phyloP scores from a whole-genome alignment of 2,797 vertebrate genomes.

The Carduelis carduelis region DNA sequence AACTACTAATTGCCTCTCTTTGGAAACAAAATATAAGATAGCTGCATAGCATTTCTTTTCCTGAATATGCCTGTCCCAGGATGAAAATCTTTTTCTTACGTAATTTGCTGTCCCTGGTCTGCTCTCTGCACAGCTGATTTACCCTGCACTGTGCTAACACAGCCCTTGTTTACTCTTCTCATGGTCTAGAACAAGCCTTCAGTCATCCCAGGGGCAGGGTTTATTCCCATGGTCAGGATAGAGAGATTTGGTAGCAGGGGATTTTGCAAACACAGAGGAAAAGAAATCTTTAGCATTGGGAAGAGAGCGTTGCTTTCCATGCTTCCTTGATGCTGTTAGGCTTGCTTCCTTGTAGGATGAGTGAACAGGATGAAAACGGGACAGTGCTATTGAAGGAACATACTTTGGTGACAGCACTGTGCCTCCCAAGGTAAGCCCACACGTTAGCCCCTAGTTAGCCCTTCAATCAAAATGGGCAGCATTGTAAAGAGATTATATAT shows the following conservation, averaged over 20 bases:
- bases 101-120: background rate
- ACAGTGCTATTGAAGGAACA: background rate
- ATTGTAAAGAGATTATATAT: background rate
- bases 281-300: background rate
- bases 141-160: background rate
- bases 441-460: background rate
- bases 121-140: background rate
- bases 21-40: background rate
- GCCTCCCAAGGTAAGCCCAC: background rate
- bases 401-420: background rate
- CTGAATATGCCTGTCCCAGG: background rate
- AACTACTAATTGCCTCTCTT: background rate
- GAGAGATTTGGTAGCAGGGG: background rate
- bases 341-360: background rate
- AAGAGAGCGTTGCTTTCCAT: background rate
- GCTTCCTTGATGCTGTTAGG: background rate
- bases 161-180: background rate
- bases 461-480: background rate
- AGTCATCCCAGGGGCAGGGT: background rate
- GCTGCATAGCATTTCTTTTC: background rate
- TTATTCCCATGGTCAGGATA: slow-evolving; percentile 13
- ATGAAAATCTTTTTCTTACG: background rate
- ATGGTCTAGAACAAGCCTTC: background rate
- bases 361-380: background rate
- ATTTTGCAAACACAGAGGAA: background rate